Conservation (phyloP, 2,888 invertebrate species). For the Nasonia oneida region DNA sequence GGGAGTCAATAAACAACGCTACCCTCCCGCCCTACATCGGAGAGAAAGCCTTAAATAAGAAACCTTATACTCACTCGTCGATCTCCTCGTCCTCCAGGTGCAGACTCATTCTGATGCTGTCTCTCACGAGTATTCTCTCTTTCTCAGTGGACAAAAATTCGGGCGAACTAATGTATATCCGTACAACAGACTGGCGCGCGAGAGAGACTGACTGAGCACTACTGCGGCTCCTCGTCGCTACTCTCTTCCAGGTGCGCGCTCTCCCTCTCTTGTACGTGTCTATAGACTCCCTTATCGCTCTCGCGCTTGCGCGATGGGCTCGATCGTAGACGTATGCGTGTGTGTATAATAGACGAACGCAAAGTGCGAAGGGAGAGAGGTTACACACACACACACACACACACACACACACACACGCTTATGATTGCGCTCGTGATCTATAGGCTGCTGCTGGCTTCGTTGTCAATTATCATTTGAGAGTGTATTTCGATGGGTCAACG, state of each 20-base stretch:
- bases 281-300: not conserved
- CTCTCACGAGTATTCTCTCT: not conserved
- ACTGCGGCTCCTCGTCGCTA: not conserved
- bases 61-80: slow-evolving; percentile 72
- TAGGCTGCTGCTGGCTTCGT: not conserved
- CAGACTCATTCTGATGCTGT: slow-evolving; percentile 59
- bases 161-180: not conserved
- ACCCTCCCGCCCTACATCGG: not conserved
- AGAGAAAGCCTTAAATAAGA: not conserved
- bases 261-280: not conserved
- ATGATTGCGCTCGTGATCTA: not conserved
- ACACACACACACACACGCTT: too few species aligned
- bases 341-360: not conserved
- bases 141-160: not conserved
- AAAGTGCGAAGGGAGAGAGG: too few species aligned
- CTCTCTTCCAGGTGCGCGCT: not conserved
- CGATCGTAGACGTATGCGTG: not conserved
- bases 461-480: too few species aligned
- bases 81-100: slow-evolving; percentile 73
- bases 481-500: too few species aligned
- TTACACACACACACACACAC: too few species aligned
- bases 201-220: not conserved
- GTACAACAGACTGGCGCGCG: slow-evolving; percentile 10
- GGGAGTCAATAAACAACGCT: not conserved
- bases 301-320: not conserved